phyloP scores from a whole-genome alignment of 1,140 invertebrate species.

The Cryptotermes secundus region DNA sequence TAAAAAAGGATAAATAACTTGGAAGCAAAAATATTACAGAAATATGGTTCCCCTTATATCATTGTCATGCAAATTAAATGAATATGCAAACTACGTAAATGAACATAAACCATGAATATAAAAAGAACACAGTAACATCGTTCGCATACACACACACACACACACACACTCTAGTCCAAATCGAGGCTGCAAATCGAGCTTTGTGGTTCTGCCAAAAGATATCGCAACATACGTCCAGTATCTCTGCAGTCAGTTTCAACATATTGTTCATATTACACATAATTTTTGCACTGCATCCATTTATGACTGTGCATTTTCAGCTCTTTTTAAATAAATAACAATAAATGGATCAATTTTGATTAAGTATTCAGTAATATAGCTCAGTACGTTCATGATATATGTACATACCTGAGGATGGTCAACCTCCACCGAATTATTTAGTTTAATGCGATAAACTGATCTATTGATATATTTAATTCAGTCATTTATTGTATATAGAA shows the following conservation, averaged over 20 bases:
- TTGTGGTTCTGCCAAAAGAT: background rate
- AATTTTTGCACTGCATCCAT: too few species aligned
- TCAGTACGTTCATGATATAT: too few species aligned
- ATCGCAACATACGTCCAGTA: background rate
- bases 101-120: background rate
- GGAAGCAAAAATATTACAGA: background rate
- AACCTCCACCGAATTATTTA: too few species aligned
- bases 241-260: background rate
- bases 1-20: background rate
- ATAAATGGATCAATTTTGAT: too few species aligned
- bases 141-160: background rate
- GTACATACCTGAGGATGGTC: too few species aligned
- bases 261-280: too few species aligned
- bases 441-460: too few species aligned
- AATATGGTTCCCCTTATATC: background rate
- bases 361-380: too few species aligned
- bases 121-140: background rate
- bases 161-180: background rate
- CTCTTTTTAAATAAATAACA: too few species aligned
- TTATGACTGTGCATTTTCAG: too few species aligned
- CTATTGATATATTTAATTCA: too few species aligned
- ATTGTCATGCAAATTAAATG: conserved; percentile 9
- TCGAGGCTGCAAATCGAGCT: background rate
- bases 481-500: too few species aligned
- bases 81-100: conserved; percentile 11